Base-by-base conservation (phyloP, 1,140 invertebrate species). In the Megalopta genalis region DNA sequence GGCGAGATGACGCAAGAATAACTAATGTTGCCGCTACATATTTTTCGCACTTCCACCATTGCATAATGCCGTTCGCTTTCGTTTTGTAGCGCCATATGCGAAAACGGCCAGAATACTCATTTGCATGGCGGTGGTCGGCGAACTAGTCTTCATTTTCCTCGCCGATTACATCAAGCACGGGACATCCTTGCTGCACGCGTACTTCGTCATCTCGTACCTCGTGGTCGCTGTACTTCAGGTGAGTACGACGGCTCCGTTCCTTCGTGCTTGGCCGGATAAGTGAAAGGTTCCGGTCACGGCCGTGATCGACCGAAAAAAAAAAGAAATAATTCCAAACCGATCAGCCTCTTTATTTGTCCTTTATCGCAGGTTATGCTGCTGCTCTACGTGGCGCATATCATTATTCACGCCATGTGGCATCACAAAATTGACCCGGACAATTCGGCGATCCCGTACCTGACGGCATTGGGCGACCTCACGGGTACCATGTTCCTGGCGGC, bases 401-500 rank as follows among this genome's bases (percentile, higher is more conserved):
- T 99, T 87, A 96, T 98, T 37, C 96, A 97, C 89, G 95, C 95
- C 71, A 98, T 99, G 95, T 99, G 98, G 98, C 95, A 95, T 81
- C 94, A 93, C 85, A 96, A 96, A 88, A 97, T 98, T 83, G 98
- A 99, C 93, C 98, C 98, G 2, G 98, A 99, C 90, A 99, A 98
- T 91, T 97, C 97, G n/a, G 97, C 98, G 23, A 99, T 99, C 81
- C 98, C 98, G 2, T 99, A 98, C 92, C 94, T 99, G 64, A 99
- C 98, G 5, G 97, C 98, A 2, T 88, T 99, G 1, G 98, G 98
- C 23, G 98, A 99, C 93, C 94, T 99, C 4, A 93, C 98, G 1
- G 98, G 98, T 23, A 98, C 98, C 4, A 94, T 96, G 39, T 95
- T 99, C 82, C 93, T 99, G 21, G 96, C 96, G 2, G 85, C 96